A percentile compares a stretch with the other conserved stretches of the same genome.
These are phyloP conservation scores for Bettongia penicillata DNA, from an alignment of 2,113 vertebrate species.

Conservation along the genomic window DNA sequence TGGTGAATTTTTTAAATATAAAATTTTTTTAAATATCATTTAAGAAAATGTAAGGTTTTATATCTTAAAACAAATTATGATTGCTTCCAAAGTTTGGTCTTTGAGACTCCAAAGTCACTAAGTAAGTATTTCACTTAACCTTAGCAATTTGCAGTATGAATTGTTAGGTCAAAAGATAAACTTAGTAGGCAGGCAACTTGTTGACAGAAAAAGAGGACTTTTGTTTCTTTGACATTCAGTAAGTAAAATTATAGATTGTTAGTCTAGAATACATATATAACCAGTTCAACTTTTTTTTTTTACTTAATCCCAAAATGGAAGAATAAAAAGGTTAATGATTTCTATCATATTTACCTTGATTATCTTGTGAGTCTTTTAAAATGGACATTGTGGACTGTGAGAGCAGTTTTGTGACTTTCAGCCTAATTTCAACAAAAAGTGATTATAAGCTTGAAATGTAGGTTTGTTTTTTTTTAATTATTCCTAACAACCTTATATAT, in stretches of 20 bases:
- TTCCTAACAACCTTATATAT: background rate
- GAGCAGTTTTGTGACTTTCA: slow-evolving; percentile 40
- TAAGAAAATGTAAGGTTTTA: background rate
- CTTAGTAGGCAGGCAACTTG: background rate
- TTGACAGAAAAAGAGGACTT: slow-evolving; percentile 49
- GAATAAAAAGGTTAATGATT: slow-evolving; percentile 28
- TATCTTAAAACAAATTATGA: background rate
- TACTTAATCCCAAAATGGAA: slow-evolving; percentile 19
- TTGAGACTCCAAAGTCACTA: background rate
- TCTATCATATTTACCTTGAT: slow-evolving; percentile 41
- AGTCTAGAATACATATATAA: slow-evolving; percentile 57
- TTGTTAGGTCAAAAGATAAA: background rate
- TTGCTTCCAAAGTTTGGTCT: background rate
- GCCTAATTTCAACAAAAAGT: slow-evolving; percentile 42
- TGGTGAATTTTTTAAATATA: background rate
- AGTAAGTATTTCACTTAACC: background rate
- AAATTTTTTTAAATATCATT: background rate
- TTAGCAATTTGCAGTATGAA: background rate
- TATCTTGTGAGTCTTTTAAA: slow-evolving; percentile 6
- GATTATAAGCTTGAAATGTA: slow-evolving; percentile 47
- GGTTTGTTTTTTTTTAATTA: background rate
- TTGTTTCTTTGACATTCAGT: slow-evolving; percentile 38
- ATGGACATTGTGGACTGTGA: slow-evolving; percentile 41
- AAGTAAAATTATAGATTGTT: slow-evolving; percentile 49
- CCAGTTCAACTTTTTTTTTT: slow-evolving; percentile 53